Base-by-base conservation (phyloP, 2,113 vertebrate species). In the Gymnogyps californianus region DNA sequence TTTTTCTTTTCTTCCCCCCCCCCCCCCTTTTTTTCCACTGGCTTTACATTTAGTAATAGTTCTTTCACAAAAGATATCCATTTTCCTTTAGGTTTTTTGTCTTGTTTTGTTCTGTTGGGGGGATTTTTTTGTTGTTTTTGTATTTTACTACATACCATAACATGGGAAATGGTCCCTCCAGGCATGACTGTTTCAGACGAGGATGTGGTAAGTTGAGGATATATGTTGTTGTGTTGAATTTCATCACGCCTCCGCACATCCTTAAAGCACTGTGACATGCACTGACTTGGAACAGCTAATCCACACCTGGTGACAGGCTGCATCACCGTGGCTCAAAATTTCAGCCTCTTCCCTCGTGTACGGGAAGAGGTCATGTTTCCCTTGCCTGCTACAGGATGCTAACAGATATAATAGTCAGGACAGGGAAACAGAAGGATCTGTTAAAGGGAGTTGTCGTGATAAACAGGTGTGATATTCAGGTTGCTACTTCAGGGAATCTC, bases 401-500 rank as follows among this genome's bases (percentile, higher is more conserved):
- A 96, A 89, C 83, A 95, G 83, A 88, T 78, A 38, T 75, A 90
- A 95, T 91, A 52, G 95, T 95, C 94, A 93, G 95, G 97, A 83
- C 89, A 90, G 85, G 93, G 90, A 88, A 94, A 82, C 94, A 94
- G 82, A 93, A 65, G 91, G 84, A 94, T 88, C 93, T 92, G 89
- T 94, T 95, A 87, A 89, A 94, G 87, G 94, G 90, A 90, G 92
- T 89, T 97, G 96, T 95, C 90, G 3, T 87, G 90, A 96, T 97
- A 96, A 97, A 97, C 93, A 97, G 95, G 88, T 97, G 91, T 96
- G 94, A 98, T 76, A 89, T 83, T 79, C 96, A 97, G 95, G 87
- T 87, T 94, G 72, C 90, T 89, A 87, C 89, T 92, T 90, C 79
- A 95, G 97, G 89, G 80, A 94, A 46, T 93, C 93, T 96, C 83